Conservation (phyloP, 2,888 invertebrate species). For the Eupeodes luniger region DNA sequence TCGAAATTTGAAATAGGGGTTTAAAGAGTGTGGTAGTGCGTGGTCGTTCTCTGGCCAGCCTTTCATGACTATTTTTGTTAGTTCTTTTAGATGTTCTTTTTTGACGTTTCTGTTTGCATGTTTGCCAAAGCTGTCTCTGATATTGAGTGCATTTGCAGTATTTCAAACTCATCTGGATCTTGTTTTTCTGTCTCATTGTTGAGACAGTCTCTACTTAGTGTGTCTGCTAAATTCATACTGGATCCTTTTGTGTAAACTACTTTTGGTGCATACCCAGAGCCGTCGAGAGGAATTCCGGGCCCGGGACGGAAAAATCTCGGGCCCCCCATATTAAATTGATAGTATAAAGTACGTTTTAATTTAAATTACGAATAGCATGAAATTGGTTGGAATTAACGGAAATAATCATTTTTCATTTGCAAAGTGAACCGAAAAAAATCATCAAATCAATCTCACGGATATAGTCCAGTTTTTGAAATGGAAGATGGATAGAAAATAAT, state of each 20-base stretch:
- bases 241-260: background rate
- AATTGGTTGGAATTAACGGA: too few relatives aligned
- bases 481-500: too few relatives aligned
- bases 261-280: background rate
- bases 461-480: too few relatives aligned
- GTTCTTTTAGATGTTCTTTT: slow-evolving; percentile 1
- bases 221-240: background rate
- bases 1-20: slow-evolving; percentile 18
- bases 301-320: too few relatives aligned
- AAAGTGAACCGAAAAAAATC: too few relatives aligned
- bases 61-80: slow-evolving; percentile 11
- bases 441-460: too few relatives aligned
- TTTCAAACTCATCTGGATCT: slow-evolving; percentile 10
- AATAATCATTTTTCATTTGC: too few relatives aligned
- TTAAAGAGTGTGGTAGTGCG: background rate
- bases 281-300: too few relatives aligned
- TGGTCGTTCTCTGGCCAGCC: slow-evolving; percentile 21
- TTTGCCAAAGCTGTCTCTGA: background rate
- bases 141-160: slow-evolving; percentile 30
- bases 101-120: slow-evolving; percentile 3
- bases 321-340: too few relatives aligned
- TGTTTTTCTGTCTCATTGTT: background rate
- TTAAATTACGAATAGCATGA: too few relatives aligned
- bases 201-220: background rate
- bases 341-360: too few relatives aligned